A percentile compares a stretch with the other conserved stretches of the same genome.
Conservation (phyloP, 2,888 invertebrate genomes). For the Cataglyphis albicans region DNA sequence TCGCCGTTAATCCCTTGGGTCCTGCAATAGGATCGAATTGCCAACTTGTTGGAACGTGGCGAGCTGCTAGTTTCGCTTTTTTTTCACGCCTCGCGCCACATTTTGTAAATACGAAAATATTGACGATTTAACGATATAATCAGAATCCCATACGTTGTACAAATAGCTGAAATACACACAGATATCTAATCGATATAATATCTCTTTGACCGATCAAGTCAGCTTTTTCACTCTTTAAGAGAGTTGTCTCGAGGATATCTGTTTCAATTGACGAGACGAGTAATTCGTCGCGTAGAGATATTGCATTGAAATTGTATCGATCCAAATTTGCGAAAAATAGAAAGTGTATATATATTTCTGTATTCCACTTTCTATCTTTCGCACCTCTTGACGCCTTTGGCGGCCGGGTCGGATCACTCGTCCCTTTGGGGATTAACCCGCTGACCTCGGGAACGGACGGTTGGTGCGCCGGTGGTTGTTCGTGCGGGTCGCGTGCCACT, state of each 20-base stretch:
- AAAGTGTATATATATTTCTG: conserved; percentile 35
- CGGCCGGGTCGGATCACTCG: conserved; percentile 42
- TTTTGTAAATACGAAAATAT: not conserved
- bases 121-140: not conserved
- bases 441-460: conserved; percentile 46
- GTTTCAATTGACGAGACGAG: not conserved
- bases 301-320: not conserved
- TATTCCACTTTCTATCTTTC: conserved; percentile 31
- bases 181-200: not conserved
- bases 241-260: not conserved
- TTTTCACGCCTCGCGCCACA: conserved; percentile 17
- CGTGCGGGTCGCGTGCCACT: conserved; percentile 22
- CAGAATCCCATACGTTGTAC: not conserved
- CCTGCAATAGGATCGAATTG: conserved; percentile 77
- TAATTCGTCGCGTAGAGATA: not conserved
- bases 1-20: conserved; percentile 67
- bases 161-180: not conserved
- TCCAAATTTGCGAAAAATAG: conserved; percentile 7
- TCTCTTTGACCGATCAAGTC: not conserved
- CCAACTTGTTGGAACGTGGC: conserved; percentile 74
- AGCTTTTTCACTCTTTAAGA: not conserved
- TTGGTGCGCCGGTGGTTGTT: not conserved
- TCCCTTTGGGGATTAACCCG: conserved; percentile 55
- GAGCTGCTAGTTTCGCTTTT: conserved; percentile 21
- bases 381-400: conserved; percentile 14